phyloP scores from a whole-genome alignment of 2,888 invertebrate species.

The Tetanocera ferruginea region DNA sequence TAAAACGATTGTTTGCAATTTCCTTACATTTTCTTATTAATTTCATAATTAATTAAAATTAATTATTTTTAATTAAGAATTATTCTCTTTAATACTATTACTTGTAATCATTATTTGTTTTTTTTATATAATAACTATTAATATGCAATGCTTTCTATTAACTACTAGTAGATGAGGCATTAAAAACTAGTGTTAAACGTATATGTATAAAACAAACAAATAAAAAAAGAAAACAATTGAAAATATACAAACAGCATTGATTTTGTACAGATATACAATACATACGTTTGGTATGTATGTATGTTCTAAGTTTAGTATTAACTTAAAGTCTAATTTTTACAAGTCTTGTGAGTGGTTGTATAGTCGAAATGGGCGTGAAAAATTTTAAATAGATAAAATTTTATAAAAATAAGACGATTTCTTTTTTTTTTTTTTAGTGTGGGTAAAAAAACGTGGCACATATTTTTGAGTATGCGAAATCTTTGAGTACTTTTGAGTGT shows the following conservation, averaged over 20 bases:
- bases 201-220: conserved; percentile 20
- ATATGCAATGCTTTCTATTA: conserved; percentile 32
- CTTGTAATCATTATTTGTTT: conserved; percentile 32
- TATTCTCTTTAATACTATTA: conserved; percentile 35
- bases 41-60: conserved; percentile 25
- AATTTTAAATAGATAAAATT: not conserved
- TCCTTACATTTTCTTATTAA: conserved; percentile 39
- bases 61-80: conserved; percentile 44
- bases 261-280: conserved; percentile 54
- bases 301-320: conserved; percentile 49
- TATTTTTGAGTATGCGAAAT: not conserved
- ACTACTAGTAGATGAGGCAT: conserved; percentile 18
- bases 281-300: conserved; percentile 40
- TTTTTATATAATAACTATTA: conserved; percentile 46
- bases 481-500: not conserved
- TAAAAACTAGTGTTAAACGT: not conserved
- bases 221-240: conserved; percentile 10
- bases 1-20: conserved; percentile 57
- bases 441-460: not conserved
- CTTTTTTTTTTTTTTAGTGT: not conserved
- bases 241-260: conserved; percentile 37
- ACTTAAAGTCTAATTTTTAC: conserved; percentile 62
- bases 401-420: not conserved
- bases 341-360: conserved; percentile 63
- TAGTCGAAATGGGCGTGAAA: conserved; percentile 3